These are phyloP conservation scores for Petrolisthes cinctipes DNA, from an alignment of 2,888 invertebrate genomes.

Conservation along the genomic window DNA sequence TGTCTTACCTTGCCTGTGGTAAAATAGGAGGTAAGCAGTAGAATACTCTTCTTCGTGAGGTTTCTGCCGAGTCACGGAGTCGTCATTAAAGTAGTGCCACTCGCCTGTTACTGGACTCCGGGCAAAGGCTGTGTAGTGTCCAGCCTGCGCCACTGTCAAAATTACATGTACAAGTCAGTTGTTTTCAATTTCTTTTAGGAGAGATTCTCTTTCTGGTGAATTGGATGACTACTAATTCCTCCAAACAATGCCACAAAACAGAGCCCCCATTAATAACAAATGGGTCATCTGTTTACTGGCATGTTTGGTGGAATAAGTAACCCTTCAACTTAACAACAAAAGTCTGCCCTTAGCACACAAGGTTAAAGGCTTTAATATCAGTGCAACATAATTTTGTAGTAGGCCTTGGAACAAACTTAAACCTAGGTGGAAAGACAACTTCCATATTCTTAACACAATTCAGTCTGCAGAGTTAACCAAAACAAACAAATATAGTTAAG, in stretches of 20 bases:
- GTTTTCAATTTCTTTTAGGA: neutral
- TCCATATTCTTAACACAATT: no score
- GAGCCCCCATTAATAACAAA: no score
- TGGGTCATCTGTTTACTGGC: no score
- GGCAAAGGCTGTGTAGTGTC: slow-evolving; percentile 77
- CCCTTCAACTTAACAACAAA: neutral
- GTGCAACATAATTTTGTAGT: neutral
- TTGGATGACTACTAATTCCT: no score
- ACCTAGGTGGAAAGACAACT: no score
- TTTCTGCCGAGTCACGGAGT: slow-evolving; percentile 72
- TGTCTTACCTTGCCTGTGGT: slow-evolving; percentile 73
- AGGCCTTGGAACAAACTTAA: no score
- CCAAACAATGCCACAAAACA: no score
- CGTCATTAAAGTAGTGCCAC: slow-evolving; percentile 78
- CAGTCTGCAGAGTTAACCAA: no score
- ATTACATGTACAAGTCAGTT: neutral
- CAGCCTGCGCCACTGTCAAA: slow-evolving; percentile 74
- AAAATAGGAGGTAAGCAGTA: slow-evolving; percentile 77
- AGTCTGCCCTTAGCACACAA: neutral
- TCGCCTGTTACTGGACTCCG: slow-evolving; percentile 74
- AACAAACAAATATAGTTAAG: no score
- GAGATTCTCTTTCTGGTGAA: no score
- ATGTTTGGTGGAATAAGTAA: no score
- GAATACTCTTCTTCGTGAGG: slow-evolving; percentile 76
- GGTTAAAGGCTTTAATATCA: neutral